phyloP scores from a whole-genome alignment of 2,113 vertebrate species.

The Hippocampus barbouri region DNA sequence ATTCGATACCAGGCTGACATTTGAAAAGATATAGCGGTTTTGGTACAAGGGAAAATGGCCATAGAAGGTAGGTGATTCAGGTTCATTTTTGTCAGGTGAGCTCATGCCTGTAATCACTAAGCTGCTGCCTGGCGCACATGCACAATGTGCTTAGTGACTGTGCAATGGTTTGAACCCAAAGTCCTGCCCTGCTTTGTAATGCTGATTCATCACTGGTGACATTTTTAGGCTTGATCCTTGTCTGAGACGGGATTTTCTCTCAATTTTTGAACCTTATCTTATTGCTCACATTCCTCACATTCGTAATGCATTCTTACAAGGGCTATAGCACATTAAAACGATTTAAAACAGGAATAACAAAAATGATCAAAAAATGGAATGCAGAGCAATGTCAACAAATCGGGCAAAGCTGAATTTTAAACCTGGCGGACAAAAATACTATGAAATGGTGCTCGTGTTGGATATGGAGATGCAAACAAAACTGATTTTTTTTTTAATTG shows the following conservation, averaged over 20 bases:
- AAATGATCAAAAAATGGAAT: conserved; percentile 9
- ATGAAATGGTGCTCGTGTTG: background rate
- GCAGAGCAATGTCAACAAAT: background rate
- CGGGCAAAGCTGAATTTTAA: conserved; percentile 1
- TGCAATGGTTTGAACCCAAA: conserved; percentile 25
- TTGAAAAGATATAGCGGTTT: conserved; percentile 67
- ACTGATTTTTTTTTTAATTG: background rate
- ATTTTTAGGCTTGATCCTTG: conserved; percentile 1
- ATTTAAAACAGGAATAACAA: conserved; percentile 1
- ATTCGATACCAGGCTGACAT: conserved; percentile 48
- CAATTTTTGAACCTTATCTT: conserved; percentile 18
- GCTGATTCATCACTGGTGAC: conserved; percentile 4
- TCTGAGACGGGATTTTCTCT: conserved; percentile 3
- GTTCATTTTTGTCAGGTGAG: conserved; percentile 69
- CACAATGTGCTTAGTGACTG: conserved; percentile 38
- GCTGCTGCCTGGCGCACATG: conserved; percentile 14
- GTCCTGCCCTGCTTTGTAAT: conserved; percentile 31
- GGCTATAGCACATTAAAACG: background rate
- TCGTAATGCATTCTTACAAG: conserved; percentile 12
- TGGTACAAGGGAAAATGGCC: conserved; percentile 67
- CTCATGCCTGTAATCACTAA: conserved; percentile 59
- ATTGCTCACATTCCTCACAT: conserved; percentile 14
- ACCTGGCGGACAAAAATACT: conserved; percentile 2
- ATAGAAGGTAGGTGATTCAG: conserved; percentile 74
- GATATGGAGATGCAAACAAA: background rate